Evolutionary conservation across 2,797 vertebrate genomes (phyloP), one percentile per base, ranked within the genome.

Genomic region (Euthynnus affinis): DNA sequence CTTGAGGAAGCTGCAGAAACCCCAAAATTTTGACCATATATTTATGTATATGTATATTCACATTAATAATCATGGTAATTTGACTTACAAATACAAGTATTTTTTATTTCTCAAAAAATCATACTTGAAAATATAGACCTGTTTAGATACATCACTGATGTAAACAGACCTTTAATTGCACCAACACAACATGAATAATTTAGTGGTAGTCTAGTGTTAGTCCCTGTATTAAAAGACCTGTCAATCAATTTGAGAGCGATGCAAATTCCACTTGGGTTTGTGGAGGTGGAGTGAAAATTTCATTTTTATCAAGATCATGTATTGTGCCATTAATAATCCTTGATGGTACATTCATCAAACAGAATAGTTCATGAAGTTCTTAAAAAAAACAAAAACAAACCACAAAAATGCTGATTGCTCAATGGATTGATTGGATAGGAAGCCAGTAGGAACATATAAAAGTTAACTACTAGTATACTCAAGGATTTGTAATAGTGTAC

Each of bases 111-210:
- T 60, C 25, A n/a, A 56, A 65, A 53, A 53, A 18, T 34, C n/a
- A 17, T 44, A 48, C 22, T 37, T 27, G 59, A 74, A 53, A 34
- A 70, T 23, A 6, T 5, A n/a, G 23, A 53, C 22, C 6, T 12
- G 32, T 46, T 63, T n/a, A 48, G 5, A 51, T 52, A 53, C 22
- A 63, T 29, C 2, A 20, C 23, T 34, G 65, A 71, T 53, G 40
- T 49, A 68, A 76, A 25, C 46, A 60, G 18, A 71, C 58, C 42
- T 86, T 67, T 74, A 76, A 78, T 58, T 70, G 69, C 34, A 69
- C 42, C 49, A 52, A 22, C 44, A 61, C 29, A n/a, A 2, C 46
- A 46, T 80, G 13, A 74, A 74, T 67, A 62, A 87, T 81, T 69
- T 32, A 76, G 74, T 53, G 46, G 62, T 61, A 20, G 32, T 65